These are phyloP conservation scores for Synchiropus splendidus DNA, from an alignment of 2,113 vertebrate genomes.

Conservation along the genomic window DNA sequence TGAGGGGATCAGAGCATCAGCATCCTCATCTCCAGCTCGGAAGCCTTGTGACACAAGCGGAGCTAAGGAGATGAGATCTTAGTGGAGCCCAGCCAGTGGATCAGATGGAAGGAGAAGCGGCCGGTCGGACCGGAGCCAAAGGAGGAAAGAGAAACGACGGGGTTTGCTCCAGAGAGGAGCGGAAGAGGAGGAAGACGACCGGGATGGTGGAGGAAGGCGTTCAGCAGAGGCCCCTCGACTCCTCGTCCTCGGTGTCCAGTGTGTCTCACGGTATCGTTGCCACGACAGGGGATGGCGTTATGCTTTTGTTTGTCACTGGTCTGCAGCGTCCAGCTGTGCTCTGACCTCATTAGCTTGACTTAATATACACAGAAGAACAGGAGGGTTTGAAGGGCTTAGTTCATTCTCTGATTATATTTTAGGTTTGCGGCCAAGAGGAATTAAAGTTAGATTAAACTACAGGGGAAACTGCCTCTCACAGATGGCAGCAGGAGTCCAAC, in stretches of 20 bases:
- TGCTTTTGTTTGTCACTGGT: slow-evolving; percentile 30
- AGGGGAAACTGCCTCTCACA: too few relatives aligned
- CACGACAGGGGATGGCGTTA: too few relatives aligned
- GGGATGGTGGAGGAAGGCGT: slow-evolving; percentile 17
- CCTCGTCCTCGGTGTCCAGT: slow-evolving; percentile 26
- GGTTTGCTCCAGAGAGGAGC: slow-evolving; percentile 39
- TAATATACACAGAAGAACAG: background rate
- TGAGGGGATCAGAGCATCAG: slow-evolving; percentile 14
- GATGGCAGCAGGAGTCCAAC: too few relatives aligned
- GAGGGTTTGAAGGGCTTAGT: slow-evolving; percentile 3
- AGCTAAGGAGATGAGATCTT: slow-evolving; percentile 35
- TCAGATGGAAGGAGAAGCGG: slow-evolving; percentile 39
- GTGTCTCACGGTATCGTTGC: slow-evolving; percentile 40
- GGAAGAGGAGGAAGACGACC: slow-evolving; percentile 47
- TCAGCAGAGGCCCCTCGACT: slow-evolving; percentile 13
- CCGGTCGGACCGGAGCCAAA: slow-evolving; percentile 8
- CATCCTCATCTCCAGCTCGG: slow-evolving; percentile 8
- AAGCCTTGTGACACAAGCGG: slow-evolving; percentile 6
- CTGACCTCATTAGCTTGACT: slow-evolving; percentile 44
- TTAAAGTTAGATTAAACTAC: too few relatives aligned
- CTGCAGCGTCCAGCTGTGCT: slow-evolving; percentile 37
- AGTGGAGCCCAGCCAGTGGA: slow-evolving; percentile 23
- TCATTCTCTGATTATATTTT: slow-evolving; percentile 4
- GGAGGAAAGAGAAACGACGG: slow-evolving; percentile 39
- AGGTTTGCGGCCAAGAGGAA: too few relatives aligned